A percentile compares a stretch with the other conserved stretches of the same genome.
These are phyloP conservation scores for Upupa epops DNA, from an alignment of 2,113 vertebrate species.

Conservation along the genomic window DNA sequence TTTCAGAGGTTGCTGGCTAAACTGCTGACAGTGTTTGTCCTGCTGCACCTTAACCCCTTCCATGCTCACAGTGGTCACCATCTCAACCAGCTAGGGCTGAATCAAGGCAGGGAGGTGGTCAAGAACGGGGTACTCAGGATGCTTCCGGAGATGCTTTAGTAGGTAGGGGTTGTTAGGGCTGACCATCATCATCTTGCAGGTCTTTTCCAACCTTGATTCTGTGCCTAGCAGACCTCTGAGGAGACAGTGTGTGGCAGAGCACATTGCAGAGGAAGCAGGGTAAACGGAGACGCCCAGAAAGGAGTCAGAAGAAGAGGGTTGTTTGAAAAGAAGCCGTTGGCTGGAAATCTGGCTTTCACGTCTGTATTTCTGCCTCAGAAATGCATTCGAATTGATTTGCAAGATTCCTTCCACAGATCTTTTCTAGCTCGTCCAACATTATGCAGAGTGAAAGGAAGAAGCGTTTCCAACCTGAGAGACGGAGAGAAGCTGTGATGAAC, in stretches of 20 bases:
- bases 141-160: no score
- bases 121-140: no score
- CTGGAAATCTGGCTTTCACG: not conserved
- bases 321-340: not conserved
- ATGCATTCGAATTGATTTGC: fast-evolving
- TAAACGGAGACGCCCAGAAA: not conserved
- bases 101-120: not conserved
- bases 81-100: not conserved
- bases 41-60: not conserved
- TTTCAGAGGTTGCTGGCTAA: not conserved
- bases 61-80: not conserved
- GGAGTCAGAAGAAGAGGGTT: not conserved
- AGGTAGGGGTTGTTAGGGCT: no score
- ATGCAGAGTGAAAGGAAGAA: not conserved
- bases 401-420: not conserved
- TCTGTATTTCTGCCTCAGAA: not conserved
- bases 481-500: not conserved
- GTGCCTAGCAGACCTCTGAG: not conserved
- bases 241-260: not conserved
- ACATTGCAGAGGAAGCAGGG: not conserved
- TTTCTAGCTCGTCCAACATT: not conserved
- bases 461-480: not conserved
- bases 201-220: no score
- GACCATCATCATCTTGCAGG: no score
- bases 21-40: not conserved